Percentiles rank a stretch among this genome's conserved stretches.
These are phyloP conservation scores for Acleris sparsana DNA, from an alignment of 2,888 invertebrate species.

Conservation along the genomic window DNA sequence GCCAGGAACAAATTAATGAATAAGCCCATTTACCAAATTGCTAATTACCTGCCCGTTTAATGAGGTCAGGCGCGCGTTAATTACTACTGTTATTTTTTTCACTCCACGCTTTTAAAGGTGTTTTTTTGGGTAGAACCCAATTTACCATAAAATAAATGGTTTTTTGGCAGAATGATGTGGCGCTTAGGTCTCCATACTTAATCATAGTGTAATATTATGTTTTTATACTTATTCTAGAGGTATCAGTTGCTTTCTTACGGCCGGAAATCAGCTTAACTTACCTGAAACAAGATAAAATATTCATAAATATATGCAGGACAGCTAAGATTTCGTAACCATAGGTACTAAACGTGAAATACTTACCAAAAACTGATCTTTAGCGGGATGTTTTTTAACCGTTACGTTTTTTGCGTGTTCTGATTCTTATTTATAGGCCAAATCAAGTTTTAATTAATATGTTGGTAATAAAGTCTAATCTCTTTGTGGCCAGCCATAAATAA, in stretches of 20 bases:
- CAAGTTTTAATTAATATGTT: constrained; percentile 30
- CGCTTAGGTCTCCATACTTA: too few species aligned
- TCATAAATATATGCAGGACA: neutral
- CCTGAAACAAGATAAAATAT: constrained; percentile 24
- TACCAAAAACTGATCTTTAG: neutral
- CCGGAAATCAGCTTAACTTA: constrained; percentile 12
- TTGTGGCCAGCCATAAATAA: constrained; percentile 18
- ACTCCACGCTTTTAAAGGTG: constrained; percentile 8
- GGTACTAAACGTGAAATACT: neutral
- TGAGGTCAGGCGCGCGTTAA: constrained; percentile 69
- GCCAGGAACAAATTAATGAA: constrained; percentile 68
- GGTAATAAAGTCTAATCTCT: constrained; percentile 31
- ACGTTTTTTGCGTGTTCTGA: constrained; percentile 13
- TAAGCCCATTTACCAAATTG: constrained; percentile 75
- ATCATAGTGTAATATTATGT: neutral
- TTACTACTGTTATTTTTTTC: constrained; percentile 68
- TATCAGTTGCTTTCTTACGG: too few species aligned
- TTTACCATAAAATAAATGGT: too few species aligned
- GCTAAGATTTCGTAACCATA: neutral
- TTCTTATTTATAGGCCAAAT: constrained; percentile 18
- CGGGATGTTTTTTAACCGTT: neutral
- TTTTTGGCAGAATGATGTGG: too few species aligned
- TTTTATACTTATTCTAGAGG: too few species aligned
- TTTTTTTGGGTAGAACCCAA: neutral
- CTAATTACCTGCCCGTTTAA: constrained; percentile 78